These are phyloP conservation scores for Trogon melanurus DNA, from an alignment of 2,113 vertebrate genomes.

Conservation along the genomic window DNA sequence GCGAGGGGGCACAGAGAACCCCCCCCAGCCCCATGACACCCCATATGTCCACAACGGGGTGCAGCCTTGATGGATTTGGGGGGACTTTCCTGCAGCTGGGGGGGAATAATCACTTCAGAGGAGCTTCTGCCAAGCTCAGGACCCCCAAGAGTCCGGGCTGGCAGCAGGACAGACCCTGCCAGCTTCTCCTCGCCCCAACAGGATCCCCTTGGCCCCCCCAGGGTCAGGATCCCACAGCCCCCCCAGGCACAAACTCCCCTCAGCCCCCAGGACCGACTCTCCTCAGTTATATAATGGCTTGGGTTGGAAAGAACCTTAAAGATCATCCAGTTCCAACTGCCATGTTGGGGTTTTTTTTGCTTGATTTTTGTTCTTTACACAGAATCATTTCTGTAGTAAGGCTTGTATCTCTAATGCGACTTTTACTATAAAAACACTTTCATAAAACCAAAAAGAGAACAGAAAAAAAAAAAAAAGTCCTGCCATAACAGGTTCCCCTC, in stretches of 20 bases:
- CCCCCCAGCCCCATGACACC: not conserved
- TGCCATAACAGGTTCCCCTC: not conserved
- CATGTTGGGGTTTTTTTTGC: too few relatives aligned
- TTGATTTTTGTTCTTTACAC: too few relatives aligned
- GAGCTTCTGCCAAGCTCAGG: not conserved
- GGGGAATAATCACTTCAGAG: too few relatives aligned
- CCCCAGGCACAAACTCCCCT: not conserved
- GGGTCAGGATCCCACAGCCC: too few relatives aligned
- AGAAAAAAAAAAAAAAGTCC: not conserved
- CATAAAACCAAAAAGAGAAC: not conserved
- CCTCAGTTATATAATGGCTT: too few relatives aligned
- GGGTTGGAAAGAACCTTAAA: not conserved
- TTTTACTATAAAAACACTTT: too few relatives aligned
- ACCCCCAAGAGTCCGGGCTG: not conserved
- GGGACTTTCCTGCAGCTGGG: too few relatives aligned
- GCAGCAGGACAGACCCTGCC: not conserved
- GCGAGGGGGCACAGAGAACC: not conserved
- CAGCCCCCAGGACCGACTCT: too few relatives aligned
- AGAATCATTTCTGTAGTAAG: too few relatives aligned
- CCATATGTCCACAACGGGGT: too few relatives aligned
- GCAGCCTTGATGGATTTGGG: too few relatives aligned
- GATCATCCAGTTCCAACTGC: not conserved
- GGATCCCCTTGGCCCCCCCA: not conserved
- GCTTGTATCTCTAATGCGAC: too few relatives aligned
- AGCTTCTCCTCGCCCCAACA: accelerated